phyloP scores from a whole-genome alignment of 1,140 invertebrate genomes.

The Leguminivora glycinivorella region DNA sequence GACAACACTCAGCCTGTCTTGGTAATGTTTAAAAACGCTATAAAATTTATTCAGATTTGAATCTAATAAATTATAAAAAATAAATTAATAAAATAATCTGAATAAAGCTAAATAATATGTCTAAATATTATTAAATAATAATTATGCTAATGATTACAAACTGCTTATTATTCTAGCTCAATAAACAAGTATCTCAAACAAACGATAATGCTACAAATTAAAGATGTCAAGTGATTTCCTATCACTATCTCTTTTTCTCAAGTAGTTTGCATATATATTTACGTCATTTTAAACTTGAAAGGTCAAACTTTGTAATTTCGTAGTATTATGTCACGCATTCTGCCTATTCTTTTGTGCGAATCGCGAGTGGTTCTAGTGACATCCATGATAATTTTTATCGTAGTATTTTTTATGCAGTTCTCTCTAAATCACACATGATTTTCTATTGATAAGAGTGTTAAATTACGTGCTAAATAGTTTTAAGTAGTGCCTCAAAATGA shows the following conservation, averaged over 20 bases:
- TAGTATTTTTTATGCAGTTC: conserved; percentile 30
- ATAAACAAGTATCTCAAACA: neutral
- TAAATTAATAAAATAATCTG: too few species aligned
- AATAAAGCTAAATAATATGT: too few species aligned
- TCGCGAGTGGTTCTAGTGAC: conserved; percentile 13
- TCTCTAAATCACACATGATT: conserved; percentile 46
- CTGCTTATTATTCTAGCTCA: neutral
- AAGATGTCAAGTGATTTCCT: neutral
- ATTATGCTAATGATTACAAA: too few species aligned
- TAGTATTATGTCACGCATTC: conserved; percentile 11
- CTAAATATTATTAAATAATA: too few species aligned
- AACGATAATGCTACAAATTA: neutral
- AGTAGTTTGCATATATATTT: too few species aligned
- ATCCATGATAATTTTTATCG: conserved; percentile 1
- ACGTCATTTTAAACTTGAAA: conserved; percentile 9
- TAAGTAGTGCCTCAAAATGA: conserved; percentile 66
- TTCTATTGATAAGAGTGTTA: conserved; percentile 40
- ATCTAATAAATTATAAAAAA: neutral
- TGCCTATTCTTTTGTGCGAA: conserved; percentile 18
- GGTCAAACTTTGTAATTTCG: conserved; percentile 5
- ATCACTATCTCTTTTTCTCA: neutral
- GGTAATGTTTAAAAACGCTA: neutral
- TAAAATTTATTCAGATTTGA: neutral
- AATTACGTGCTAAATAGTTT: conserved; percentile 35
- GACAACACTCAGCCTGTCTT: too few species aligned